Evolutionary conservation across 2,888 invertebrate genomes (phyloP), one percentile per base, ranked within the genome.

Genomic region (Mythimna vitellina): DNA sequence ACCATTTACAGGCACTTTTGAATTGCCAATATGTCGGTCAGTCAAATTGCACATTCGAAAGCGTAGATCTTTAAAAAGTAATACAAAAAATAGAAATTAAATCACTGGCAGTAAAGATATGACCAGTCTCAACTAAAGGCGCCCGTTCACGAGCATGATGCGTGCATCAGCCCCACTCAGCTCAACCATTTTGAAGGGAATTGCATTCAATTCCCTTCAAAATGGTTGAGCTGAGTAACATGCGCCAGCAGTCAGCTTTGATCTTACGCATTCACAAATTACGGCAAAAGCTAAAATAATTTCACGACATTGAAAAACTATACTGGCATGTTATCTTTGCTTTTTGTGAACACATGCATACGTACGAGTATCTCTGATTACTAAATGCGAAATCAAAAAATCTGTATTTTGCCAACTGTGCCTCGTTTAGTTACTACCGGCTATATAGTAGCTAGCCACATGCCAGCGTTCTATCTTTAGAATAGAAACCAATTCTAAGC

Each of bases 401-500:
- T 22, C 10, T 38, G 49, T 53, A 20, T 78, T 38, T 64, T 78
- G 62, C 46, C 62, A 70, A 78, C 53, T 63, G 46, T 70, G 46
- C 17, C 46, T 25, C 70, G 38, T 70, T 78, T 46, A 75, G 35
- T 63, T 25, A 49, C 61, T 76, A 73, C 75, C 65, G 62, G 65
- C 76, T 73, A 66, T 69, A 78, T 82, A 86, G 73, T 80, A 82
- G 73, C 76, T 73, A 82, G 76, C 81, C 82, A 77, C 85, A 86
- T 79, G 85, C 87, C 71, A 82, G 74, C 68, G 65, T 62, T 76
- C 64, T 81, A 66, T 77, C 62, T 79, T 73, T 76, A 78, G 78
- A 80, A 71, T 74, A 73, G 54, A 61, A 71, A 73, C 57, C n/a
- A 69, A 76, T 73, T 74, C 22, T 72, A 64, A 22, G 64, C 70